Percentiles rank a stretch among this genome's conserved stretches.
Evolutionary conservation across 2,113 vertebrate species (phyloP).

Genomic region (Gymnobelideus leadbeateri): DNA sequence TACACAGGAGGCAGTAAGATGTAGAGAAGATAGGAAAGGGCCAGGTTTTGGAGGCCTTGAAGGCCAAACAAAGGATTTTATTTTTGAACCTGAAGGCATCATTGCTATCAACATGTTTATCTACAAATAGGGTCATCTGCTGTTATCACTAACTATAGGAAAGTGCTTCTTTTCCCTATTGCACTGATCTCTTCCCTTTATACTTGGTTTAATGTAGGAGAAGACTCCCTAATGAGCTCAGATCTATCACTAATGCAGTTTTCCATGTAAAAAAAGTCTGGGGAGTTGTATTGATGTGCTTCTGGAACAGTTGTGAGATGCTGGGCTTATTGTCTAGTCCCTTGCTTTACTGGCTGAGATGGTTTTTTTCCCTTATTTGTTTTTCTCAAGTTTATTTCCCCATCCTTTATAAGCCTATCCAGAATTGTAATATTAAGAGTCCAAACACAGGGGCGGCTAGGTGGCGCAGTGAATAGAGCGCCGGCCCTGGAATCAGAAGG

Average conservation of each 20-base stretch:
- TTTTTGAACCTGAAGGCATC: background rate
- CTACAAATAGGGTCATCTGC: background rate
- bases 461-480: no score
- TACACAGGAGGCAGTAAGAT: background rate
- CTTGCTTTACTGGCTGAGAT: no score
- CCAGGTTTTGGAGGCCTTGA: background rate
- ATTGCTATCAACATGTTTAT: background rate
- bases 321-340: background rate
- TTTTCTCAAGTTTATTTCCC: no score
- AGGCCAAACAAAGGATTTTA: background rate
- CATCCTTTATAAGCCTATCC: no score
- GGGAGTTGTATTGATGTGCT: background rate
- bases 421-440: no score
- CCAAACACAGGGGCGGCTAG: no score
- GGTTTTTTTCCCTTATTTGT: no score
- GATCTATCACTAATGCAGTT: background rate
- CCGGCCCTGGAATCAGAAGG: no score
- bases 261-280: background rate
- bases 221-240: background rate
- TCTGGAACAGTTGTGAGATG: background rate
- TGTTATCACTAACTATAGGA: background rate
- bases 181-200: background rate
- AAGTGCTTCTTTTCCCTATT: background rate
- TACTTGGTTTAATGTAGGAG: background rate
- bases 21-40: background rate